Conservation (phyloP, 2,797 vertebrate genomes). For the Poeciliopsis presidionis region DNA sequence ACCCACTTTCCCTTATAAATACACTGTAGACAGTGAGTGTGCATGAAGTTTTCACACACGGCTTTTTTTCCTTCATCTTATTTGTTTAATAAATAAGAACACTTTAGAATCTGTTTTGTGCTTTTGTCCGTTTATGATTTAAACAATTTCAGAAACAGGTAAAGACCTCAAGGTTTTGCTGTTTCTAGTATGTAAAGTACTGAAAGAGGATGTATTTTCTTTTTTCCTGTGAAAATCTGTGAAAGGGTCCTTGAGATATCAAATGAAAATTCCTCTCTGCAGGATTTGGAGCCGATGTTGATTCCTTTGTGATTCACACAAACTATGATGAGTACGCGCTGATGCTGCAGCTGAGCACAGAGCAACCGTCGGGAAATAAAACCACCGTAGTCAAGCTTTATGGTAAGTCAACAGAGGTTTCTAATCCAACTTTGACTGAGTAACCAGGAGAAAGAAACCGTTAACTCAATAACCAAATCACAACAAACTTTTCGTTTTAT, state of each 20-base stretch:
- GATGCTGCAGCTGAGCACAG: constrained; percentile 48
- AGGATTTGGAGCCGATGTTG: constrained; percentile 65
- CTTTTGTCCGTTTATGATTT: not conserved
- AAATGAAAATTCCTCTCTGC: constrained; percentile 3
- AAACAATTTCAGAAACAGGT: not conserved
- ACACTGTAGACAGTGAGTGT: not conserved
- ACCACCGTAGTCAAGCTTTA: constrained; percentile 59
- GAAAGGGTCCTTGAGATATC: not conserved
- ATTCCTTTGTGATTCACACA: constrained; percentile 53
- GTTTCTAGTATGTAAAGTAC: not conserved
- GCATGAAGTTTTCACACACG: not conserved
- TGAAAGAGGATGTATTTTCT: not conserved
- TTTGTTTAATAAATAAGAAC: not conserved
- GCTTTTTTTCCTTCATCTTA: not conserved
- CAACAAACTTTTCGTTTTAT: not conserved
- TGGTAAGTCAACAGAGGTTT: constrained; percentile 45
- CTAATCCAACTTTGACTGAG: not conserved
- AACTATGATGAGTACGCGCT: constrained; percentile 51
- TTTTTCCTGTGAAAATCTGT: not conserved
- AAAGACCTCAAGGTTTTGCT: not conserved
- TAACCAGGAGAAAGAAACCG: not conserved
- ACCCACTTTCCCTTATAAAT: not conserved
- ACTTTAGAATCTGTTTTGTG: not conserved
- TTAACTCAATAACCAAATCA: not conserved
- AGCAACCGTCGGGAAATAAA: constrained; percentile 45